Base-by-base conservation (phyloP, 1,140 invertebrate genomes). In the Drosophila kurseongensis region DNA sequence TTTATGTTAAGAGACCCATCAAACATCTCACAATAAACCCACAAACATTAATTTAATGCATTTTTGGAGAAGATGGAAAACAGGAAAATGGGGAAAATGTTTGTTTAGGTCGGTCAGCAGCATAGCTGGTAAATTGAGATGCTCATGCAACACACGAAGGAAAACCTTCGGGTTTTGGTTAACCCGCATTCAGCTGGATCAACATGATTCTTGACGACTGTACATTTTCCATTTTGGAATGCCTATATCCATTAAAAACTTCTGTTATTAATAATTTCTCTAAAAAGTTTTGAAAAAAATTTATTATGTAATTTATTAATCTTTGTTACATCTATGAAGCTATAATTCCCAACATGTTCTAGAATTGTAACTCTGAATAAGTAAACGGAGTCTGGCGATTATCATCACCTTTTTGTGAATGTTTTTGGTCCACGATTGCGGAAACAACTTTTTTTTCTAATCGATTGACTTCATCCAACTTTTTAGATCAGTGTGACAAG, bases 21-120 rank as follows among this genome's bases (percentile, higher is more conserved):
- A 44, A 44, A 18, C 8, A 18, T 44, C 14, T 9, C 41, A 16
- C 18, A 4, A 27, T 29, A 48, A 48, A 48, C 45, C 23, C 2
- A 48, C 23, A 29, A n/a, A 29, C 23, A 29, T 14, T 1, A 23
- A 13, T 13, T 48, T 29, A 47, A n/a, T 48, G 47, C 23, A 48
- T 29, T 29, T 48, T 29, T 14, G 4, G 12, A 29, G 8, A 48
- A 23, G 27, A 8, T 48, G 47, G 13, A 29, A 29, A 48, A 27
- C 18, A 12, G 45, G 45, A 13, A 47, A 47, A 27, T 48, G 23
- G 45, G 45, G 13, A 48, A 47, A 48, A 48, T 48, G 47, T 48
- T 48, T 48, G 23, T 48, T 48, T 48, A 48, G 47, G 47, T 29
- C 13, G 23, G 10, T 16, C 41, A 9, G 41, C 41, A 44, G 3